Base-by-base conservation (phyloP, 2,888 invertebrate genomes). In the Horisme vitalbata region DNA sequence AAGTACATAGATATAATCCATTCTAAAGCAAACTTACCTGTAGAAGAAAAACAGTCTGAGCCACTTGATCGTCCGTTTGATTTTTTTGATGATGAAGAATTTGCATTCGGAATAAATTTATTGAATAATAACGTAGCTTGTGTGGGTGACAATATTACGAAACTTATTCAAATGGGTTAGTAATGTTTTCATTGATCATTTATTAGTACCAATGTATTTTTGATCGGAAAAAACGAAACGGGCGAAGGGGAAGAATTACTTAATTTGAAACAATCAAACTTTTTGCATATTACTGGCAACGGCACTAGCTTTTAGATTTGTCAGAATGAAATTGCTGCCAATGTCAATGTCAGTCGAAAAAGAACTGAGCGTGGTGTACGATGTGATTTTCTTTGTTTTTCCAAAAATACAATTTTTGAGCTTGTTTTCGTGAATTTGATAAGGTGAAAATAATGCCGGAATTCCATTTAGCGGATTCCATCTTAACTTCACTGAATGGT, bases 61-160 rank as follows among this genome's bases (percentile, higher is more conserved):
- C 66, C 71, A 14, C 50, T 70, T 2, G 83, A 87, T 41, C 73
- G 72, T 27, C 85, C 87, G 2, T 88, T 84, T 63, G 85, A 87
- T 61, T 86, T 83, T 53, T 83, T 73, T 54, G 87, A 89, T 34
- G 85, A 86, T 39, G 87, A 87, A 63, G 87, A 88, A 55, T 85
- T 75, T 61, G 85, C 83, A 13, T 88, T 87, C 69, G 85, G 85
- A 4, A 81, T 84, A 4, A 86, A 86, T 68, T 66, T 89, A 28
- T 48, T 86, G 3, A 85, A 85, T 43, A 85, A 86, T 34, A 89
- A 88, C 62, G 80, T 89, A n/a, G 84, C 85, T 1, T 87, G 87
- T 62, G 86, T 85, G 15, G 85, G 84, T 2, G 77, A 82, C 44
- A 86, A 88, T 48, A 81, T 83, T 7, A 81, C 84, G 7, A 85